phyloP scores from a whole-genome alignment of 2,113 vertebrate genomes.

The Xenopus tropicalis region UCB_Xtro_10.0 CM004450.2:60644501-60645000 shows the following conservation, averaged over 20 bases:
- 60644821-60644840: constrained; percentile 57
- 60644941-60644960: constrained; percentile 55
- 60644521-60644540: too few species aligned
- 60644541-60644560: too few species aligned
- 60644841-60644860: constrained; percentile 57
- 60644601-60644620: too few species aligned
- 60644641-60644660: too few species aligned
- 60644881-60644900: constrained; percentile 56
- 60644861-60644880: constrained; percentile 54
- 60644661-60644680: too few species aligned
- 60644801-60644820: constrained; percentile 54
- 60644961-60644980: constrained; percentile 33
- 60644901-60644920: constrained; percentile 47
- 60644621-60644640: too few species aligned
- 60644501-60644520: too few species aligned
- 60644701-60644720: too few species aligned
- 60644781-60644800: constrained; percentile 54
- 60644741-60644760: constrained; percentile 51
- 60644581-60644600: too few species aligned
- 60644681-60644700: too few species aligned
- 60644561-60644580: too few species aligned
- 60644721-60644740: constrained; percentile 46
- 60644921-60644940: constrained; percentile 49
- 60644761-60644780: constrained; percentile 54
- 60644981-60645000: constrained; percentile 10